phyloP scores from a whole-genome alignment of 2,113 vertebrate genomes.

The Aphelocoma coerulescens region DNA sequence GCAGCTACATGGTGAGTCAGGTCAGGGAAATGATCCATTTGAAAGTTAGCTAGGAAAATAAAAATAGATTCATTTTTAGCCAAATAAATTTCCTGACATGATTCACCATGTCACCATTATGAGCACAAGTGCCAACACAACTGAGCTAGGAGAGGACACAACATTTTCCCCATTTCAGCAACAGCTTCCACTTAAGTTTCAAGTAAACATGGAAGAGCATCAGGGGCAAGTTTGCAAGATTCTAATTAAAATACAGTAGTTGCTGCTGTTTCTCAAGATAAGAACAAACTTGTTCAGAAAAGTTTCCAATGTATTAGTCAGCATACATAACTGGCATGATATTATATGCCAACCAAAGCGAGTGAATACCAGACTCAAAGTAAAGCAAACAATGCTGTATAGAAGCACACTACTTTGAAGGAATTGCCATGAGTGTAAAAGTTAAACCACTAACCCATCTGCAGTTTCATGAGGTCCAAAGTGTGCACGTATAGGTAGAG shows the following conservation, averaged over 20 bases:
- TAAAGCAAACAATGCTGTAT: not conserved
- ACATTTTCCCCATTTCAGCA: constrained; percentile 22
- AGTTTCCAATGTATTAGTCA: not conserved
- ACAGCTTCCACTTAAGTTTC: constrained; percentile 18
- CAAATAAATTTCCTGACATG: constrained; percentile 27
- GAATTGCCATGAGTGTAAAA: not conserved
- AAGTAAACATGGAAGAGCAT: constrained; percentile 13
- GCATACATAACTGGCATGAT: not conserved
- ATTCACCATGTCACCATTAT: constrained; percentile 1
- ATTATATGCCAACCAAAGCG: not conserved
- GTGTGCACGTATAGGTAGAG: not conserved
- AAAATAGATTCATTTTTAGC: constrained; percentile 18
- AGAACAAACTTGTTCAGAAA: constrained; percentile 20
- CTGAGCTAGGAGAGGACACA: not conserved
- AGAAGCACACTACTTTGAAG: not conserved
- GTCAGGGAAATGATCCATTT: constrained; percentile 30
- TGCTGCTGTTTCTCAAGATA: constrained; percentile 25
- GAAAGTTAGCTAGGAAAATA: constrained; percentile 28
- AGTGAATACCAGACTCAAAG: not conserved
- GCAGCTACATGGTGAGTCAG: not conserved
- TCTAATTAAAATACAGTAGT: constrained; percentile 29
- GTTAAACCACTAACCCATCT: not conserved
- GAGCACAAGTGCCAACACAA: constrained; percentile 1
- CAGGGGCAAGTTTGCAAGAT: not conserved
- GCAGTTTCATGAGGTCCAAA: not conserved